A percentile compares a stretch with the other conserved stretches of the same genome.
phyloP scores from a whole-genome alignment of 1,140 invertebrate genomes.

The Drosophila nebulosa region DNA sequence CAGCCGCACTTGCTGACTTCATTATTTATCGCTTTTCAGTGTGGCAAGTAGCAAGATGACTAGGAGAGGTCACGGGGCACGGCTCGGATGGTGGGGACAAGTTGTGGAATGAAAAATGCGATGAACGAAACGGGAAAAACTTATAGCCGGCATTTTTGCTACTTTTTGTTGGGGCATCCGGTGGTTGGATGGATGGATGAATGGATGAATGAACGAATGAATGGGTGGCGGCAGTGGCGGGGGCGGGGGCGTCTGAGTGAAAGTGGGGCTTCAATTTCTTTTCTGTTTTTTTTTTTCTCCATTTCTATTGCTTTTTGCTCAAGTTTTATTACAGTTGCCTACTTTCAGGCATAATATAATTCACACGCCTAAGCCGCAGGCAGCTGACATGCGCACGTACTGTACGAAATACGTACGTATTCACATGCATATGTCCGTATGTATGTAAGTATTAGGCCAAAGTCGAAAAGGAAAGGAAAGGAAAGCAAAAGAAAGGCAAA shows the following conservation, averaged over 20 bases:
- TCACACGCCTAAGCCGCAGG: slow-evolving; percentile 75
- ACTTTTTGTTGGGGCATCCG: slow-evolving; percentile 50
- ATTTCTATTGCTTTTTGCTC: slow-evolving; percentile 55
- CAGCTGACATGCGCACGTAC: slow-evolving; percentile 73
- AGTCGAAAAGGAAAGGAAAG: background rate
- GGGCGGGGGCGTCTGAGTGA: background rate
- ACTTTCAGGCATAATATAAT: slow-evolving; percentile 74
- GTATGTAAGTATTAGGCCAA: background rate
- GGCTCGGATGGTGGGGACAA: background rate
- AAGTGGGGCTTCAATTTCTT: slow-evolving; percentile 7
- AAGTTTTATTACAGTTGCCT: slow-evolving; percentile 76
- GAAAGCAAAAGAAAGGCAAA: background rate
- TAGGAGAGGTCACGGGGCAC: background rate
- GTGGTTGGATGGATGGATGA: slow-evolving; percentile 6
- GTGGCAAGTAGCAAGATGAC: background rate
- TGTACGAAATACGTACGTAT: slow-evolving; percentile 10
- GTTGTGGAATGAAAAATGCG: slow-evolving; percentile 34
- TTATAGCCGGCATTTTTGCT: slow-evolving; percentile 31
- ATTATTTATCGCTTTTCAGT: slow-evolving; percentile 76
- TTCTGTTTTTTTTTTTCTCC: background rate
- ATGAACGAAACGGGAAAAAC: slow-evolving; percentile 37
- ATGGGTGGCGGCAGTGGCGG: no score
- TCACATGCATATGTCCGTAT: slow-evolving; percentile 4
- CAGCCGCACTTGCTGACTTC: slow-evolving; percentile 73
- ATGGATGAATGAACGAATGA: no score